phyloP scores from a whole-genome alignment of 2,888 invertebrate species.

The Autographa gamma region DNA sequence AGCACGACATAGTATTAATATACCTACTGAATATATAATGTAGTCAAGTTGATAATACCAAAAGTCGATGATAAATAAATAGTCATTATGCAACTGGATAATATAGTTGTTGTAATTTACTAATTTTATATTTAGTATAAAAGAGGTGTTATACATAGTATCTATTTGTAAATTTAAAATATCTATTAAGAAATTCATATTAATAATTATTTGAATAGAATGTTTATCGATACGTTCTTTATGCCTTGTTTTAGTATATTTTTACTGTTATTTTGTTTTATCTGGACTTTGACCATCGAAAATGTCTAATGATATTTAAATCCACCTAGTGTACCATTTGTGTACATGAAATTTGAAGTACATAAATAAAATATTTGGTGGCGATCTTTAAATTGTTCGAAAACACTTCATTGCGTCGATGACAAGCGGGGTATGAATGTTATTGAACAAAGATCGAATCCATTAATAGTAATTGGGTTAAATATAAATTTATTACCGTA shows the following conservation, averaged over 20 bases:
- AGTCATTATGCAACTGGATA: neutral
- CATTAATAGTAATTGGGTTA: constrained; percentile 6
- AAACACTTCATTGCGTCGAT: constrained; percentile 1
- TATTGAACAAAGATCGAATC: constrained; percentile 11
- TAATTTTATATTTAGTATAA: neutral
- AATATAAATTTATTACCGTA: constrained; percentile 5
- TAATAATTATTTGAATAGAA: too few relatives aligned
- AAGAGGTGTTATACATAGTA: neutral
- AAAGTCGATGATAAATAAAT: neutral
- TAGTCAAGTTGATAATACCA: constrained; percentile 5
- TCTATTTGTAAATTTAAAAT: too few relatives aligned
- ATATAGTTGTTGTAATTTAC: neutral
- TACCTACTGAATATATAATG: constrained; percentile 14
- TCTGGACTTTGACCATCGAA: too few relatives aligned
- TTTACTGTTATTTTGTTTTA: too few relatives aligned
- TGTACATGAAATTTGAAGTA: too few relatives aligned
- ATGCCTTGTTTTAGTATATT: too few relatives aligned
- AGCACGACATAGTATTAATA: constrained; percentile 22
- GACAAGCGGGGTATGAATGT: neutral
- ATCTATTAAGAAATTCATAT: too few relatives aligned
- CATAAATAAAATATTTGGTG: too few relatives aligned
- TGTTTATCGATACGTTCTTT: too few relatives aligned
- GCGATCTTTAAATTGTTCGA: neutral
- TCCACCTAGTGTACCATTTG: too few relatives aligned
- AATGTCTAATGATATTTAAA: too few relatives aligned